Evolutionary conservation across 2,797 vertebrate genomes (phyloP).

Genomic region (Acipenser oxyrinchus): DNA sequence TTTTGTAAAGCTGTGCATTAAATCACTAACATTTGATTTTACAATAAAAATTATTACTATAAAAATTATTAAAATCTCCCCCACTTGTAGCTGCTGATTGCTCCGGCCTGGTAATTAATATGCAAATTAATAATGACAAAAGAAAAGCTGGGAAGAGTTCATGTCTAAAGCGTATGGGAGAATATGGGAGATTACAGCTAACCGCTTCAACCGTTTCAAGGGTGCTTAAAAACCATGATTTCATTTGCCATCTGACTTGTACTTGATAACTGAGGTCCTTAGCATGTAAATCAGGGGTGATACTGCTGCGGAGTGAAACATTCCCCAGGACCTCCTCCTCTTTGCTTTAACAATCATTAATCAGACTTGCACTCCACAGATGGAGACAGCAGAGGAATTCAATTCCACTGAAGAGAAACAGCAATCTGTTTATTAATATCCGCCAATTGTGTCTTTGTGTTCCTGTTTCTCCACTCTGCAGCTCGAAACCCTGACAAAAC

Average conservation of each 20-base stretch:
- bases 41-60: too few relatives aligned
- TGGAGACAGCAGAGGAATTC: too few relatives aligned
- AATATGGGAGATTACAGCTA: conserved; percentile 26
- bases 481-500: too few relatives aligned
- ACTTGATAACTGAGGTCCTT: conserved; percentile 29
- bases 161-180: conserved; percentile 1
- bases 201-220: conserved; percentile 27
- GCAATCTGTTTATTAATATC: too few relatives aligned
- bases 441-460: too few relatives aligned
- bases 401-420: too few relatives aligned
- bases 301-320: conserved; percentile 16
- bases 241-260: conserved; percentile 31
- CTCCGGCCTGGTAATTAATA: conserved; percentile 28
- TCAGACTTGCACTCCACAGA: not conserved
- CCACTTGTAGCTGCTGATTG: conserved; percentile 9
- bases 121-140: conserved; percentile 26
- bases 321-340: not conserved
- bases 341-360: not conserved
- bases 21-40: too few relatives aligned
- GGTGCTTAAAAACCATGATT: conserved; percentile 30
- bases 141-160: conserved; percentile 31
- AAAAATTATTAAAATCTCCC: too few relatives aligned
- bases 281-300: conserved; percentile 39
- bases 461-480: too few relatives aligned
- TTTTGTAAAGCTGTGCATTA: not conserved